These are phyloP conservation scores for Amiota minor DNA, from an alignment of 2,888 invertebrate genomes.

Conservation along the genomic window DNA sequence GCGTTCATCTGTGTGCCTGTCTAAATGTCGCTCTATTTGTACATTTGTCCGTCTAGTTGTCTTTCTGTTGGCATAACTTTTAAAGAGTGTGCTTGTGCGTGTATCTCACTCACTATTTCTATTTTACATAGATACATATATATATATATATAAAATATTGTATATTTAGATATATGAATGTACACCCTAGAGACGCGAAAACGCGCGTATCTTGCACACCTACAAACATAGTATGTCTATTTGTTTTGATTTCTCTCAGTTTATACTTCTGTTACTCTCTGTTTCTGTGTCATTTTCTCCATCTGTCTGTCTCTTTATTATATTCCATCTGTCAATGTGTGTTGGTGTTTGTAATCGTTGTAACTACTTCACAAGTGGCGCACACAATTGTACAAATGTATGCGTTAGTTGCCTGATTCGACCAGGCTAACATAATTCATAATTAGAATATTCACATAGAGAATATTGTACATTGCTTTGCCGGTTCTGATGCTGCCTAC, in stretches of 20 bases:
- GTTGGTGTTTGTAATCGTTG: not conserved
- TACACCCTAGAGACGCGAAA: slow-evolving; percentile 9
- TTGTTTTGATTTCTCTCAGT: not conserved
- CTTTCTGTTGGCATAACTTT: not conserved
- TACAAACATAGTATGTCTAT: not conserved
- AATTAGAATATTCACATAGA: slow-evolving; percentile 23
- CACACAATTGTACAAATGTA: slow-evolving; percentile 17
- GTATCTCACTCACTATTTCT: too few species aligned
- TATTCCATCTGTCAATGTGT: slow-evolving; percentile 4
- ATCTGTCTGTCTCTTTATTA: not conserved
- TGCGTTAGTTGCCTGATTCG: slow-evolving; percentile 22
- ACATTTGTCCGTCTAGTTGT: not conserved
- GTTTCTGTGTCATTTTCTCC: too few species aligned
- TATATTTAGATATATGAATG: not conserved
- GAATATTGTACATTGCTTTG: not conserved
- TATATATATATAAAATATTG: too few species aligned
- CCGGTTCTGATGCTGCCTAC: not conserved
- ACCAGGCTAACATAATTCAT: slow-evolving; percentile 31
- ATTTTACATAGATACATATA: too few species aligned
- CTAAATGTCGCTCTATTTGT: not conserved
- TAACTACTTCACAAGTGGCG: not conserved
- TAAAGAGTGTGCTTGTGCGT: not conserved
- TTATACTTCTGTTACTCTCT: not conserved
- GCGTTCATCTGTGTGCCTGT: not conserved
- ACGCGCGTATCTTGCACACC: not conserved